A percentile compares a stretch with the other conserved stretches of the same genome.
phyloP scores from a whole-genome alignment of 2,888 invertebrate species.

The Gibbula magus region DNA sequence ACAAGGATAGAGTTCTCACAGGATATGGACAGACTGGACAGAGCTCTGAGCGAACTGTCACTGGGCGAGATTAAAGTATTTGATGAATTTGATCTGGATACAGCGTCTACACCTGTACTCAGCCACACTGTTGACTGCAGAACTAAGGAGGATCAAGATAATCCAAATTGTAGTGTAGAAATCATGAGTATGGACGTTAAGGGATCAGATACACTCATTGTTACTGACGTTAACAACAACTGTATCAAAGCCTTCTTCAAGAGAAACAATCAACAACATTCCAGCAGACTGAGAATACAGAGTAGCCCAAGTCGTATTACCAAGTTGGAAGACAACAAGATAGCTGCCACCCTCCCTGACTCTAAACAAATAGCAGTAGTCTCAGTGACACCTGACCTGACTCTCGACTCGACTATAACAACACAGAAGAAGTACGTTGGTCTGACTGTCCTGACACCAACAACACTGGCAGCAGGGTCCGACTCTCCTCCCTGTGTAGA shows the following conservation, averaged over 20 bases:
- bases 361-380: background rate
- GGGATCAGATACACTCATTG: background rate
- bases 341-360: background rate
- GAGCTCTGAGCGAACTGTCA: background rate
- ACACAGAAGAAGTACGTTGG: background rate
- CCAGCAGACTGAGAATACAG: background rate
- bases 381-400: background rate
- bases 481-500: background rate
- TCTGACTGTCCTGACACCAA: background rate
- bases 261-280: background rate
- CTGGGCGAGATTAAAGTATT: background rate
- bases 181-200: background rate
- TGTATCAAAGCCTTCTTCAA: background rate
- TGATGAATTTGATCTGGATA: background rate
- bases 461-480: background rate
- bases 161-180: background rate
- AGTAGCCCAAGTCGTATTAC: background rate
- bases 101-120: background rate
- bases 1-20: background rate
- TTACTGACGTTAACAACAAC: background rate
- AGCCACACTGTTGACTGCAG: background rate
- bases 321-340: background rate
- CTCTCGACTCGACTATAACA: background rate
- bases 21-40: background rate
- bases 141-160: background rate